phyloP scores from a whole-genome alignment of 2,113 vertebrate species.

The Carlito syrichta region DNA sequence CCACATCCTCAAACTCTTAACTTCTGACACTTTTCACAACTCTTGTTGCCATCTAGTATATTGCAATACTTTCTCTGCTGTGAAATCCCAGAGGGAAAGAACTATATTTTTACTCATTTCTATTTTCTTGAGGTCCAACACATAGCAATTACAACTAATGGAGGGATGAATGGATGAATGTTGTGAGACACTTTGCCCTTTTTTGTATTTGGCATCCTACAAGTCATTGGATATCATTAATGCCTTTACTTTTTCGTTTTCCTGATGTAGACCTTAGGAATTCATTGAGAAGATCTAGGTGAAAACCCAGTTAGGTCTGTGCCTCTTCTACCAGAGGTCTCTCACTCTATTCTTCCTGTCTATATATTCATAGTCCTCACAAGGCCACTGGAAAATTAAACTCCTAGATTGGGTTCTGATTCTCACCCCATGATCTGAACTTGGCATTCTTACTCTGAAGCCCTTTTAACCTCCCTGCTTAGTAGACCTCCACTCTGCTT shows the following conservation, averaged over 20 bases:
- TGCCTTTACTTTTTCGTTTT: not conserved
- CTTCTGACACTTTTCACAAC: not conserved
- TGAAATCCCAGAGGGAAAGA: not conserved
- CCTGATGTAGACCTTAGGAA: not conserved
- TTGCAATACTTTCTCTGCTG: not conserved
- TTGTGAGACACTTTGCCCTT: not conserved
- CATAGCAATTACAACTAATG: not conserved
- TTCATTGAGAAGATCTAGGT: not conserved
- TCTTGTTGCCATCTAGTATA: not conserved
- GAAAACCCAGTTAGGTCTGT: not conserved
- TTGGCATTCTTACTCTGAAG: constrained; percentile 22
- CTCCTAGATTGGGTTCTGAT: not conserved
- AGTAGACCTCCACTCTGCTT: constrained; percentile 57
- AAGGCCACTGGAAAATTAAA: constrained; percentile 57
- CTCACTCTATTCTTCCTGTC: not conserved
- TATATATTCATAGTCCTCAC: not conserved
- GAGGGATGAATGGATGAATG: not conserved
- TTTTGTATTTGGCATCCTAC: not conserved
- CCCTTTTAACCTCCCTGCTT: constrained; percentile 63
- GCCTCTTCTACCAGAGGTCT: not conserved
- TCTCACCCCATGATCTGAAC: constrained; percentile 9
- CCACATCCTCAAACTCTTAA: not conserved
- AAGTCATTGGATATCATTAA: not conserved
- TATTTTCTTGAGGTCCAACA: not conserved
- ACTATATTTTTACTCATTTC: not conserved